These are phyloP conservation scores for Euleptes europaea DNA, from an alignment of 2,113 vertebrate species.

Conservation along the genomic window DNA sequence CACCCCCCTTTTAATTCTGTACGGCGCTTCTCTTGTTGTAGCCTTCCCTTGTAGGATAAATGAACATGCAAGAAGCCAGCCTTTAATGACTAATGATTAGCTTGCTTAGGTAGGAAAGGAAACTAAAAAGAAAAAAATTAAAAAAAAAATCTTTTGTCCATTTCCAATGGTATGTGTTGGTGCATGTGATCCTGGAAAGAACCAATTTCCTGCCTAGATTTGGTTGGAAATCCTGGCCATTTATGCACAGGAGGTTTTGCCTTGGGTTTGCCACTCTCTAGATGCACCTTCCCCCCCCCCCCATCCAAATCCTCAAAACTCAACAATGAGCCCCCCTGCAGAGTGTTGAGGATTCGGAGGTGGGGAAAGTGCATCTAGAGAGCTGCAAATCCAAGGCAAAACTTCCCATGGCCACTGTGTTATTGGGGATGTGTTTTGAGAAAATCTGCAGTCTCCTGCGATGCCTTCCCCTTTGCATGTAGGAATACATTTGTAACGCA, in stretches of 20 bases:
- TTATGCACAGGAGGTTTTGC: too few relatives aligned
- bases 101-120: not conserved
- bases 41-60: not conserved
- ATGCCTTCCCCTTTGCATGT: accelerated
- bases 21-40: not conserved
- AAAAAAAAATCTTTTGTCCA: not conserved
- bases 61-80: not conserved
- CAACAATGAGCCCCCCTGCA: too few relatives aligned
- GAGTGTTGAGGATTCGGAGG: too few relatives aligned
- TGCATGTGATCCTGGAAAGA: not conserved
- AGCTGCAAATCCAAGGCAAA: too few relatives aligned
- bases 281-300: too few relatives aligned
- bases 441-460: not conserved
- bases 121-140: too few relatives aligned
- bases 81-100: not conserved
- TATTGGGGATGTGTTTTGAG: not conserved
- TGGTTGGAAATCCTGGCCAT: not conserved
- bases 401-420: too few relatives aligned
- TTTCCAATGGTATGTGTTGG: not conserved
- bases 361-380: too few relatives aligned
- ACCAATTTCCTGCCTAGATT: accelerated
- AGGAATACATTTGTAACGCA: accelerated
- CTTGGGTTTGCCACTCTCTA: too few relatives aligned
- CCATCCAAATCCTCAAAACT: too few relatives aligned
- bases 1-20: not conserved